phyloP scores from a whole-genome alignment of 2,888 invertebrate genomes.

The Cerastis leucographa region DNA sequence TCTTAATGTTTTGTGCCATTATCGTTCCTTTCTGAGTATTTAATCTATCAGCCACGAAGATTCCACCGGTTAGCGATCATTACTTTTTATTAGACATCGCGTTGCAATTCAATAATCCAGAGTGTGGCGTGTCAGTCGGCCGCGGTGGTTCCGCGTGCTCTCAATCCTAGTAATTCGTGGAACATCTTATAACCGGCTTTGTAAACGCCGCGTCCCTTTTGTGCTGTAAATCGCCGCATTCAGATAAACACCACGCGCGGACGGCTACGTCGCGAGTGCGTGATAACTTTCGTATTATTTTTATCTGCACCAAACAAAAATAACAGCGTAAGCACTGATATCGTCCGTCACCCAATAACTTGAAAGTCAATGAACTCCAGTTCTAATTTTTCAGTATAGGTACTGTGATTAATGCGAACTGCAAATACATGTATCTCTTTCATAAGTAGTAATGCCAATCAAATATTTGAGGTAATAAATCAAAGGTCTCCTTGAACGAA shows the following conservation, averaged over 20 bases:
- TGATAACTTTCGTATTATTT: conserved; percentile 52
- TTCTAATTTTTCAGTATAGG: conserved; percentile 35
- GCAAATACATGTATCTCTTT: conserved; percentile 29
- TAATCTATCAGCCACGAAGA: conserved; percentile 52
- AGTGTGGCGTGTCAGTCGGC: conserved; percentile 83
- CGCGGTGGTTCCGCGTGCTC: conserved; percentile 83
- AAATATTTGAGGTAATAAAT: conserved; percentile 52
- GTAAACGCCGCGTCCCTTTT: conserved; percentile 66
- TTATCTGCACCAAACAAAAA: conserved; percentile 58
- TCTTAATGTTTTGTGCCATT: conserved; percentile 41
- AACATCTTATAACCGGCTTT: conserved; percentile 71
- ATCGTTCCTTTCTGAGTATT: conserved; percentile 51
- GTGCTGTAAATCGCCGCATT: conserved; percentile 57
- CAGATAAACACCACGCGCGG: conserved; percentile 52
- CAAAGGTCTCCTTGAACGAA: conserved; percentile 51
- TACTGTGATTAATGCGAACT: conserved; percentile 29
- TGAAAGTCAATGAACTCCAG: conserved; percentile 64
- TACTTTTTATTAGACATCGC: conserved; percentile 64
- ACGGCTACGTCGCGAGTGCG: conserved; percentile 30
- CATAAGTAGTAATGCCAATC: conserved; percentile 16
- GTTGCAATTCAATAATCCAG: conserved; percentile 66
- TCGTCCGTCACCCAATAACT: conserved; percentile 53
- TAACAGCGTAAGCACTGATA: conserved; percentile 43
- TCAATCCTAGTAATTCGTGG: conserved; percentile 79
- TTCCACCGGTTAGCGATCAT: conserved; percentile 55